These are phyloP conservation scores for Polypedilum vanderplanki DNA, from an alignment of 1,140 invertebrate species.

Conservation along the genomic window DNA sequence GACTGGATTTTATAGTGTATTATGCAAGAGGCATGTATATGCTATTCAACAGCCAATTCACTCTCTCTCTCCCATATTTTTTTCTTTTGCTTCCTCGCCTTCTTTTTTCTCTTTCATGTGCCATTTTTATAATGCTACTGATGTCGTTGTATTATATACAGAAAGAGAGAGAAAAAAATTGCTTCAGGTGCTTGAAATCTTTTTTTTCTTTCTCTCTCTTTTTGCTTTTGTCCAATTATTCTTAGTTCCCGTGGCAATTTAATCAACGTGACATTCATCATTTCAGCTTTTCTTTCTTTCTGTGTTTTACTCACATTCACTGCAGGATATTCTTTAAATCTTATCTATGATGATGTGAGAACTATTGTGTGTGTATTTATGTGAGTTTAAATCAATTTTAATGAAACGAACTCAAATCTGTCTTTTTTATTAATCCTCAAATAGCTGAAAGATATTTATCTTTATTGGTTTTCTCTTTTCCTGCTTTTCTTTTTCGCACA, in stretches of 20 bases:
- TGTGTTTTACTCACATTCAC: background rate
- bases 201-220: background rate
- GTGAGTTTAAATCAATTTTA: background rate
- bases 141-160: background rate
- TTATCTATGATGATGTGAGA: background rate
- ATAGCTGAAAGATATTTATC: background rate
- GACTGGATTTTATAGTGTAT: background rate
- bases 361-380: background rate
- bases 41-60: too few relatives aligned
- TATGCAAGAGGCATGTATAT: background rate
- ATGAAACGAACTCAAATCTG: background rate
- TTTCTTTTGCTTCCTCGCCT: background rate
- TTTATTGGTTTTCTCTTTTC: background rate
- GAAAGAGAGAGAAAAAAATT: background rate
- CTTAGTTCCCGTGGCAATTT: background rate
- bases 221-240: background rate
- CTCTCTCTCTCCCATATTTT: too few relatives aligned
- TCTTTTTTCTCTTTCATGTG: background rate
- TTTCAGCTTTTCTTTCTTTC: background rate
- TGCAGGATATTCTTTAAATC: background rate
- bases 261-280: constrained; percentile 17
- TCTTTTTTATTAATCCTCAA: background rate
- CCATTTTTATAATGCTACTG: background rate
- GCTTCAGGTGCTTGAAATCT: background rate
- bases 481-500: too few relatives aligned